A percentile compares a stretch with the other conserved stretches of the same genome.
Evolutionary conservation across 2,888 invertebrate species (phyloP).

Genomic region (Monochamus alternatus): DNA sequence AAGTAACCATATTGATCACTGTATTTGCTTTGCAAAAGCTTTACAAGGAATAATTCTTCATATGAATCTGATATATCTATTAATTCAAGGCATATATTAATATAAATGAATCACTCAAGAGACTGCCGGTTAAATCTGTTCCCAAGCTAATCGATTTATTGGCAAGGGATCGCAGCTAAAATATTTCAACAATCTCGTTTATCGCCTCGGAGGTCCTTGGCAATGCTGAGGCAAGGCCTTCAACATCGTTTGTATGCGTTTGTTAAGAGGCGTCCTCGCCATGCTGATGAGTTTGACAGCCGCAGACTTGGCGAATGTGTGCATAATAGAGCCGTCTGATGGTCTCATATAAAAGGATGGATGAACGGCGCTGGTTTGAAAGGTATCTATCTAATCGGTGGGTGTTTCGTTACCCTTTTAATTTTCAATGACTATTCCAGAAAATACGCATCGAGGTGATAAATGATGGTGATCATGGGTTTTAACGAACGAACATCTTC

Average conservation of each 20-base stretch:
- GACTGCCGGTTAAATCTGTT: conserved; percentile 1
- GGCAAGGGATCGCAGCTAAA: conserved; percentile 36
- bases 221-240: conserved; percentile 52
- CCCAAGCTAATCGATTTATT: conserved; percentile 20
- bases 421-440: conserved; percentile 42
- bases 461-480: neutral
- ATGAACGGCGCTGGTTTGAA: neutral
- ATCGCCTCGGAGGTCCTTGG: conserved; percentile 52
- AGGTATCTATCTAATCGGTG: conserved; percentile 23
- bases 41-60: too few species aligned
- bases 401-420: conserved; percentile 47
- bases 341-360: conserved; percentile 1
- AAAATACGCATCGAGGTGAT: neutral
- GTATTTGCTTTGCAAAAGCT: too few species aligned
- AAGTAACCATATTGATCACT: too few species aligned
- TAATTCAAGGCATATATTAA: too few species aligned
- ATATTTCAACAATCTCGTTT: conserved; percentile 49
- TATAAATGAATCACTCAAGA: conserved; percentile 7
- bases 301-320: conserved; percentile 1
- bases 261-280: conserved; percentile 40
- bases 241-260: conserved; percentile 32
- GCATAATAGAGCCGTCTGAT: conserved; percentile 27
- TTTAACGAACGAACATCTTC: too few species aligned
- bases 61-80: neutral
- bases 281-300: conserved; percentile 25